phyloP scores from a whole-genome alignment of 1,140 invertebrate genomes.

The Anthonomus grandis region DNA sequence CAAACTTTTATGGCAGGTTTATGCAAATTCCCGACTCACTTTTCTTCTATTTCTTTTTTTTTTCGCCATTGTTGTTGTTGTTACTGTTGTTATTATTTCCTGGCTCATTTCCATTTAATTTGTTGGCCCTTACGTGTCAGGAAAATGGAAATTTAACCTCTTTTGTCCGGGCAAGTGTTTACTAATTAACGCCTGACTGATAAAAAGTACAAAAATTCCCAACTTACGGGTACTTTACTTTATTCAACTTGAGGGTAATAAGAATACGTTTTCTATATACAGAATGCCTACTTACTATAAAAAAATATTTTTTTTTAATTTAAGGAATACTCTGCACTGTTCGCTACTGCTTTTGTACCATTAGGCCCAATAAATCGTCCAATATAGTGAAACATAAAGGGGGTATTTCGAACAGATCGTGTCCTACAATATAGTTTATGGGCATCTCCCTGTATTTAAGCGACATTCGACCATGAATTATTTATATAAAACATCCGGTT shows the following conservation, averaged over 20 bases:
- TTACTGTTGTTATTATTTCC: background rate
- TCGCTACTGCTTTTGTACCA: background rate
- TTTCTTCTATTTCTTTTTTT: background rate
- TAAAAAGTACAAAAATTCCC: no score
- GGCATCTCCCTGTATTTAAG: conserved; percentile 10
- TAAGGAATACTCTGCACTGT: background rate
- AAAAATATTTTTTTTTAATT: no score
- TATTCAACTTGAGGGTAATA: no score
- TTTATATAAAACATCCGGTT: conserved; percentile 28
- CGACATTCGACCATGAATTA: conserved; percentile 28
- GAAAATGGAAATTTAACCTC: no score
- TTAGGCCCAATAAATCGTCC: background rate
- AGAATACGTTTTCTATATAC: no score
- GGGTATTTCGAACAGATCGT: background rate
- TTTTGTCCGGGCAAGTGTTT: no score
- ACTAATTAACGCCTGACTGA: no score
- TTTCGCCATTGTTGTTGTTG: no score
- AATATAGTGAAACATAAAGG: background rate
- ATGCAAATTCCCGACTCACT: conserved; percentile 9
- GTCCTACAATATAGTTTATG: background rate
- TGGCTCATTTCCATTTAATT: background rate
- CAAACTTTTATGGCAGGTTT: conserved; percentile 3
- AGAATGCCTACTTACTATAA: no score
- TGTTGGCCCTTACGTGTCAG: no score
- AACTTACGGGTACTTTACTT: no score